Percentiles rank a stretch among this genome's conserved stretches.
These are phyloP conservation scores for Mesorhabditis belari DNA, from an alignment of 2,888 invertebrate genomes.

Conservation along the genomic window DNA sequence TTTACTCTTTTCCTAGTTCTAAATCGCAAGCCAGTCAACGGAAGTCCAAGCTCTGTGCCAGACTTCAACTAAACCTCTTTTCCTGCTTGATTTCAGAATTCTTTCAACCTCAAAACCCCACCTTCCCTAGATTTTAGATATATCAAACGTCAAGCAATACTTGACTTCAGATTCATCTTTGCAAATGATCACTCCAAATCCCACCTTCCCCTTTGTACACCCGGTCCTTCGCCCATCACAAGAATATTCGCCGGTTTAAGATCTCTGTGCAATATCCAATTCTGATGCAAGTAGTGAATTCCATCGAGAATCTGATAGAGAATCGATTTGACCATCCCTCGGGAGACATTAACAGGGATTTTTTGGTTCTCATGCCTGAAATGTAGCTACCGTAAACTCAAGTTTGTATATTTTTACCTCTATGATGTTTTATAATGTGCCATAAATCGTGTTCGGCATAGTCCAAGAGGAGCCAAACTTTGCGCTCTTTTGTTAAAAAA, in stretches of 20 bases:
- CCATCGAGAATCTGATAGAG: conserved; percentile 93
- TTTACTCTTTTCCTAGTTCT: background rate
- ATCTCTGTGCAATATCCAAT: conserved; percentile 89
- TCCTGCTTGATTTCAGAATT: too few species aligned
- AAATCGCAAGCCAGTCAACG: too few species aligned
- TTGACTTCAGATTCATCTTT: too few species aligned
- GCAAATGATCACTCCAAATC: too few species aligned
- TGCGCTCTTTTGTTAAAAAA: conserved; percentile 63
- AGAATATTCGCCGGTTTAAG: conserved; percentile 88
- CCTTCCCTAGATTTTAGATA: background rate
- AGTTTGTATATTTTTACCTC: conserved; percentile 66
- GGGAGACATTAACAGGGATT: conserved; percentile 64
- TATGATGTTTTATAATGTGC: conserved; percentile 98
- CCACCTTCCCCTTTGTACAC: conserved; percentile 71
- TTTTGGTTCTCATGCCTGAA: too few species aligned
- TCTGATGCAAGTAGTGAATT: conserved; percentile 95
- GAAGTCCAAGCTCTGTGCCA: too few species aligned
- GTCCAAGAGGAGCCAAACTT: conserved; percentile 86
- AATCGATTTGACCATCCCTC: conserved; percentile 83
- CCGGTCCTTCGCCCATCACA: conserved; percentile 94
- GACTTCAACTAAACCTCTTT: too few species aligned
- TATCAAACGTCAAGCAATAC: too few species aligned
- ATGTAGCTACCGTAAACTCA: background rate
- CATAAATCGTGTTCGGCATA: conserved; percentile 98
- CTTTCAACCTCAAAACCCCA: background rate